Evolutionary conservation across 1,140 invertebrate species (phyloP).

Genomic region (Hestina assimilis): DNA sequence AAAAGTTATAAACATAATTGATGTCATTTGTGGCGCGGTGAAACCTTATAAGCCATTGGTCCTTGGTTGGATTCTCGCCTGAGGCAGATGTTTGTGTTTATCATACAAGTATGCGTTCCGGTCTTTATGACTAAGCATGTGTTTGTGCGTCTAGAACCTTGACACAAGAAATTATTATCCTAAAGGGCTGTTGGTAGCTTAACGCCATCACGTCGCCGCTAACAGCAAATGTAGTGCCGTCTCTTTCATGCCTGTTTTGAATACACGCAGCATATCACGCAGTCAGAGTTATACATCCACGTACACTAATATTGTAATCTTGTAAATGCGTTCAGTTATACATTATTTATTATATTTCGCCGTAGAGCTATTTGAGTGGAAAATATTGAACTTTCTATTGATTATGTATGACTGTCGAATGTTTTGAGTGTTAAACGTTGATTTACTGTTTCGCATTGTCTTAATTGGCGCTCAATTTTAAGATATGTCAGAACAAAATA

Average conservation of each 20-base stretch:
- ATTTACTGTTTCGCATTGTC: not conserved
- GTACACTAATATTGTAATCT: conserved; percentile 72
- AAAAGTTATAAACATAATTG: too few relatives aligned
- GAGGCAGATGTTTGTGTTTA: too few relatives aligned
- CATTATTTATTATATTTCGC: conserved; percentile 67
- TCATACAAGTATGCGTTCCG: too few relatives aligned
- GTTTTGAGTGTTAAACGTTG: conserved; percentile 10
- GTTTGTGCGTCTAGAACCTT: too few relatives aligned
- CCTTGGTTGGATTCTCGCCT: too few relatives aligned
- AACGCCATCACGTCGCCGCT: too few relatives aligned
- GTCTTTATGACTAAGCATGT: too few relatives aligned
- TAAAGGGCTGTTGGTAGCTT: too few relatives aligned
- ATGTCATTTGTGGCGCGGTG: not conserved
- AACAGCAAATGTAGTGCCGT: not conserved
- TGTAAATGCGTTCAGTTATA: conserved; percentile 70
- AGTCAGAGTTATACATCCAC: not conserved
- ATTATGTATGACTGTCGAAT: conserved; percentile 48
- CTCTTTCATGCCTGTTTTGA: not conserved
- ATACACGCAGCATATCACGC: conserved; percentile 6
- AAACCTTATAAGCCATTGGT: too few relatives aligned
- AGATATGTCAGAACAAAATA: too few relatives aligned
- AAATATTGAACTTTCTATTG: conserved; percentile 67
- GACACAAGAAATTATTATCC: too few relatives aligned
- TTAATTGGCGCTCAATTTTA: conserved; percentile 1
- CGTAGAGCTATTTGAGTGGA: conserved; percentile 59